These are phyloP conservation scores for Lithophane ornitopus DNA, from an alignment of 2,888 invertebrate species.

Conservation along the genomic window DNA sequence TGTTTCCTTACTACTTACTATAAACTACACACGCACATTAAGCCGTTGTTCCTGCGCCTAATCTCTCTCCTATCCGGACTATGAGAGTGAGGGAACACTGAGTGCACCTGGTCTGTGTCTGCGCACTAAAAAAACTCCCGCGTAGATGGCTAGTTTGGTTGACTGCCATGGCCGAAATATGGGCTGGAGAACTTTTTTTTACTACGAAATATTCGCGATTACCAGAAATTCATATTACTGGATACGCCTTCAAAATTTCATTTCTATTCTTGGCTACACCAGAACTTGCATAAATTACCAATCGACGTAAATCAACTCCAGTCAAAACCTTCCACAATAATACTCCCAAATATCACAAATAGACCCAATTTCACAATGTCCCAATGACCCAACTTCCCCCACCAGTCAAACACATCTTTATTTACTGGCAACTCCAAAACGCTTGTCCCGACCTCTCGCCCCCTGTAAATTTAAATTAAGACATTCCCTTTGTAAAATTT, in stretches of 20 bases:
- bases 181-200: too few species aligned
- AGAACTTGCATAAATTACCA: not conserved
- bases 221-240: not conserved
- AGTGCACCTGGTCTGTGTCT: too few species aligned
- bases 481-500: slow-evolving; percentile 65
- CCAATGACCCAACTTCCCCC: too few species aligned
- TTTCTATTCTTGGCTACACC: not conserved
- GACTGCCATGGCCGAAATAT: too few species aligned
- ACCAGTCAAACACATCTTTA: slow-evolving; percentile 25
- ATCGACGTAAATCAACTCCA: not conserved
- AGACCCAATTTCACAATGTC: not conserved
- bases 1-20: too few species aligned
- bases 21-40: too few species aligned
- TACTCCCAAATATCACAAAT: not conserved
- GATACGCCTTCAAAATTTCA: not conserved
- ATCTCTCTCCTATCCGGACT: too few species aligned
- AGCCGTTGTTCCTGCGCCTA: too few species aligned
- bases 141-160: too few species aligned
- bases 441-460: slow-evolving; percentile 41
- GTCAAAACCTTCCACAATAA: not conserved
- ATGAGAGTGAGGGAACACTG: too few species aligned
- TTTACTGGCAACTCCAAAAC: slow-evolving; percentile 45
- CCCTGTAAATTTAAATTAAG: slow-evolving; percentile 64
- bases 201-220: not conserved
- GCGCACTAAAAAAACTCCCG: too few species aligned